These are phyloP conservation scores for Oscheius sp. DNA, from an alignment of 2,888 invertebrate genomes.

Conservation along the genomic window DNA sequence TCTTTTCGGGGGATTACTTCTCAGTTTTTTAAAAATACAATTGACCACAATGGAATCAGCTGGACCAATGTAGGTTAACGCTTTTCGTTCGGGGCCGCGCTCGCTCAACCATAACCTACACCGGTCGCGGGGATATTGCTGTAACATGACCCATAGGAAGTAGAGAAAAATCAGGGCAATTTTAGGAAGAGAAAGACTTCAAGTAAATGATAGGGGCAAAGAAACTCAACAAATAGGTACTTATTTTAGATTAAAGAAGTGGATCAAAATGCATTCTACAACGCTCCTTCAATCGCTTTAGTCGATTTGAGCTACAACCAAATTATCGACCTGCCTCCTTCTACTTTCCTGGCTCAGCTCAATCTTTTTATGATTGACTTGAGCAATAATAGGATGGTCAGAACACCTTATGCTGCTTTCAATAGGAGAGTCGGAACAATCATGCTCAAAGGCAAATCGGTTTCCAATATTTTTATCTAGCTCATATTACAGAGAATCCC, in stretches of 20 bases:
- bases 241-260: constrained; percentile 66
- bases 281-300: constrained; percentile 70
- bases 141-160: constrained; percentile 32
- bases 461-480: background rate
- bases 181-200: constrained; percentile 2
- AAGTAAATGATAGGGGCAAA: background rate
- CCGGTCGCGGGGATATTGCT: constrained; percentile 3
- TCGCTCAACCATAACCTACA: constrained; percentile 34
- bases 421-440: constrained; percentile 71
- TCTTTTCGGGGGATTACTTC: background rate
- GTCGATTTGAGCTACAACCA: constrained; percentile 70
- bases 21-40: constrained; percentile 9
- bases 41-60: constrained; percentile 13
- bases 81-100: constrained; percentile 33
- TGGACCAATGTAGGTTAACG: constrained; percentile 33
- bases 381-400: constrained; percentile 65
- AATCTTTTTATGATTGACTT: constrained; percentile 72
- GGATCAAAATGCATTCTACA: constrained; percentile 72
- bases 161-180: constrained; percentile 20
- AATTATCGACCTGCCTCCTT: constrained; percentile 63
- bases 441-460: constrained; percentile 67
- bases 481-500: constrained; percentile 67
- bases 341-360: constrained; percentile 71
- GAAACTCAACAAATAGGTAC: background rate
- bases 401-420: constrained; percentile 72